Evolutionary conservation across 30 jellyfish, hydroid and myxozoan species (phyloP), one percentile per base, ranked within the genome.

Genomic region (Catostylus mosaicus): DNA sequence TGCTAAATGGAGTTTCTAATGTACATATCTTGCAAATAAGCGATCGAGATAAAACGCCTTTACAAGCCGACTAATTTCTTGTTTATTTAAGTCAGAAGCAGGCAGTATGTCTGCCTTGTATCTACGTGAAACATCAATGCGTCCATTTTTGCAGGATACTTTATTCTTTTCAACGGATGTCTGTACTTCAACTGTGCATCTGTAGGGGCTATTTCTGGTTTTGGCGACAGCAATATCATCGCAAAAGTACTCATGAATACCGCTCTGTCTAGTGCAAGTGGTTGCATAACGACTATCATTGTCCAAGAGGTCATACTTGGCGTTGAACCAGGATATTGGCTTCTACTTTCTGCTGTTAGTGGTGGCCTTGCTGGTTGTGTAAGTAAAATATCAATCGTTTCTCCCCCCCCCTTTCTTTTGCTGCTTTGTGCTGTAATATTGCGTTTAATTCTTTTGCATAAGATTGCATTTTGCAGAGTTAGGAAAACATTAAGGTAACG

Each of bases 291-390:
- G 22, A 71, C 83, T 24, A 24, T 71, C 30, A 37, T 71, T 46
- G 83, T 71, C 16, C 83, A 71, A 71, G 83, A 71, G 46, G 40
- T 71, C 43, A 24, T 40, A n/a, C 23, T 71, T 11, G 83, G 83
- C 23, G 83, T 71, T n/a, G 83, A 71, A 46, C 83, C 83, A 6
- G 83, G 83, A 6, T 71, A 71, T 68, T 71, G 83, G 83, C 23
- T 71, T 40, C 34, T 71, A 46, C 69, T 71, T 27, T 67, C 83
- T 18, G 54, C 63, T 71, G 83, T 68, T 12, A 71, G 46, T 40
- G 83, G 83, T 2, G 83, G 83, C 3, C 83, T 71, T 1, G 40
- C 83, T 5, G 83, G 83, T 37, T 71, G 83, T 24, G 83, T 71
- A 43, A 35, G 83, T 35, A 10, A 2, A 33, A 16, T 67, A 31